phyloP scores from a whole-genome alignment of 2,797 vertebrate species.

The Fratercula arctica region DNA sequence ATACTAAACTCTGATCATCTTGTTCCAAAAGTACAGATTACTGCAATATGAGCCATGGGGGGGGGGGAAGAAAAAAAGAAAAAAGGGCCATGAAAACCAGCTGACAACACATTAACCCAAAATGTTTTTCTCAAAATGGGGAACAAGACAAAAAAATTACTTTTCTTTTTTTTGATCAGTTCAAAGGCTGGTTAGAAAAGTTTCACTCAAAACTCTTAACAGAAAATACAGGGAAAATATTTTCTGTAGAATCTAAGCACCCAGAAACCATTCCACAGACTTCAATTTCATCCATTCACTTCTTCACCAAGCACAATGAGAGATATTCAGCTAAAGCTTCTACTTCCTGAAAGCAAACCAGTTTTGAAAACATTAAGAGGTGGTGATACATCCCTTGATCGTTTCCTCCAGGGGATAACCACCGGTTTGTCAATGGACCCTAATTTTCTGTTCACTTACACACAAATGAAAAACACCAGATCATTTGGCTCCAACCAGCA shows the following conservation, averaged over 20 bases:
- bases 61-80: fast-evolving
- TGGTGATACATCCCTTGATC: neutral
- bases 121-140: neutral
- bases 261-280: neutral
- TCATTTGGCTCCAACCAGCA: neutral
- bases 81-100: neutral
- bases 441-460: neutral
- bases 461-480: neutral
- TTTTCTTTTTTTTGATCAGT: neutral
- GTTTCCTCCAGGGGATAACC: neutral
- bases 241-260: neutral
- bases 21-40: neutral
- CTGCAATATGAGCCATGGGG: neutral
- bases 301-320: neutral
- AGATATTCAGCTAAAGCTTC: neutral
- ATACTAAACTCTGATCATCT: neutral
- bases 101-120: neutral
- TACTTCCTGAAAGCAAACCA: neutral
- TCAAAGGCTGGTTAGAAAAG: neutral
- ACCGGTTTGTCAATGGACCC: neutral
- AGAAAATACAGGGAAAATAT: neutral
- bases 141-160: neutral
- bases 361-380: neutral
- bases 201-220: neutral
- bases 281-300: neutral